Percentiles rank a stretch among this genome's conserved stretches.
Conservation (phyloP, 2,888 invertebrate species). For the Diarsia brunnea region DNA sequence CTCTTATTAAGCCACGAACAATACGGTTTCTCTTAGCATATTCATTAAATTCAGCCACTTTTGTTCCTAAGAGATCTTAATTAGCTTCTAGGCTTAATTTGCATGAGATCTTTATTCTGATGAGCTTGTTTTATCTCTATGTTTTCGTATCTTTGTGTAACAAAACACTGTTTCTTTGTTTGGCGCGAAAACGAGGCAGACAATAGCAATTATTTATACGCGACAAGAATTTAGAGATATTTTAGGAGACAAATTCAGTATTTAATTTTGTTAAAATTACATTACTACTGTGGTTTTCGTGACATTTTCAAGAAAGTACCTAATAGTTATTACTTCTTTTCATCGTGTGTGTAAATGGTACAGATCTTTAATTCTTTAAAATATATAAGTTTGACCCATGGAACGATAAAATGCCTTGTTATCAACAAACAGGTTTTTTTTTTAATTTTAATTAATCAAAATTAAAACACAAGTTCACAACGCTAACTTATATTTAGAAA, state of each 20-base stretch:
- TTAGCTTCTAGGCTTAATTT: conserved; percentile 25
- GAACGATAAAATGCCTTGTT: no score
- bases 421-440: no score
- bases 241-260: background rate
- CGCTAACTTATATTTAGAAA: no score
- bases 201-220: background rate
- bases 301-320: background rate
- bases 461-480: no score
- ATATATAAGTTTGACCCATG: no score
- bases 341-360: no score
- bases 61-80: conserved; percentile 6
- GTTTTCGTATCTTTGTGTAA: conserved; percentile 5
- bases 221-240: background rate
- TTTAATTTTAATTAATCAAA: no score
- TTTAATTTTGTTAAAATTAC: background rate
- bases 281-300: background rate
- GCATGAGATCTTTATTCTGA: conserved; percentile 8
- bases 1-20: no score
- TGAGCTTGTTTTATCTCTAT: conserved; percentile 17
- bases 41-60: conserved; percentile 26
- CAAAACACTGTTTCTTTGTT: conserved; percentile 2
- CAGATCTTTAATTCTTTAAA: no score
- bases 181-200: background rate
- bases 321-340: background rate
- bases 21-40: background rate